Evolutionary conservation across 2,888 invertebrate genomes (phyloP).

Genomic region (Myathropa florea): DNA sequence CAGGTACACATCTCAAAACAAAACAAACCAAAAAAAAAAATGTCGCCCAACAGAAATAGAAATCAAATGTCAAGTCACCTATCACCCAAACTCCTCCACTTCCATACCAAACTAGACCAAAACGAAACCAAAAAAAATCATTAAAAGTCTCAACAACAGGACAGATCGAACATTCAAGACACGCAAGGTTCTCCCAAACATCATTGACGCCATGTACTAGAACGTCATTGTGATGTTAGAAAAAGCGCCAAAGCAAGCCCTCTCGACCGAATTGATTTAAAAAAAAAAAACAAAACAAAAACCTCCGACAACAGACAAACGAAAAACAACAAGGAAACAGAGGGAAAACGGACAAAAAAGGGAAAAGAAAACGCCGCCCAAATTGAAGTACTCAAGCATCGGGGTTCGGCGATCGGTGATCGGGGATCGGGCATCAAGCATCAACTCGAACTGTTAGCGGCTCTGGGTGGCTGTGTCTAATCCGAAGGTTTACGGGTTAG

Average conservation of each 20-base stretch:
- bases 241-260: slow-evolving; percentile 18
- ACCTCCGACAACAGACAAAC: background rate
- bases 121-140: slow-evolving; percentile 29
- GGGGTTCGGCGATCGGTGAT: background rate
- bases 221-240: slow-evolving; percentile 65
- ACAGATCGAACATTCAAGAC: slow-evolving; percentile 53
- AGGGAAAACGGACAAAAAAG: slow-evolving; percentile 4
- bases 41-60: background rate
- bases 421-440: background rate
- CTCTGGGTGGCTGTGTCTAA: slow-evolving; percentile 68
- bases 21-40: background rate
- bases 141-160: slow-evolving; percentile 52
- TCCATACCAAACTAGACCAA: slow-evolving; percentile 4
- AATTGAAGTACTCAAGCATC: slow-evolving; percentile 53
- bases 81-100: slow-evolving; percentile 62
- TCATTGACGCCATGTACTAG: slow-evolving; percentile 60
- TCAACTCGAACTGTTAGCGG: slow-evolving; percentile 67
- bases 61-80: slow-evolving; percentile 67
- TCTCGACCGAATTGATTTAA: background rate
- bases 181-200: slow-evolving; percentile 53
- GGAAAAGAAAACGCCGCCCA: slow-evolving; percentile 53
- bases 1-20: slow-evolving; percentile 1
- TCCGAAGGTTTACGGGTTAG: slow-evolving; percentile 68
- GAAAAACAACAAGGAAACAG: slow-evolving; percentile 1
- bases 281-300: background rate